Base-by-base conservation (phyloP, 2,888 invertebrate species). In the Parnassius smintheus region DNA sequence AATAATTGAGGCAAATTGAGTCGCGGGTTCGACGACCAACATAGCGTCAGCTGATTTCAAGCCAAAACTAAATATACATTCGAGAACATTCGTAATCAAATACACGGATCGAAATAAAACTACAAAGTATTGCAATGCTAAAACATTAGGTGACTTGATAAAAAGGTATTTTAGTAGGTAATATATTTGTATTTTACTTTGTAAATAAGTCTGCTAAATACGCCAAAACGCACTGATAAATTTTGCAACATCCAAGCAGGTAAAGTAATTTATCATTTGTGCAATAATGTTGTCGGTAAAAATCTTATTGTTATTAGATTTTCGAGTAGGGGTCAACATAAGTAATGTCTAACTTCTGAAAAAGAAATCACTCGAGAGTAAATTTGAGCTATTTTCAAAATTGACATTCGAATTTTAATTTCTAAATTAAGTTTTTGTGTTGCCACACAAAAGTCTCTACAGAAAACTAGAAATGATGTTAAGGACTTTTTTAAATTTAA, bases 1-100 rank as follows among this genome's bases (percentile, higher is more conserved):
- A 35, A 35, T 35, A 7, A 7, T 35, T 61, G 54, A 57, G 58
- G 63, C 66, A 66, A 62, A 57, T 10, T 25, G 48, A 53, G 61
- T 45, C 49, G 25, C 41, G 56, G 55, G 68, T 56, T 66, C 67
- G 59, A 49, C 53, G 58, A 65, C 65, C 68, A 65, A 59, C 58
- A 53, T 65, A 61, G 59, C 68, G 59, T 65, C 68, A 70, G 70
- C 71, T 71, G 74, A 70, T 71, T 70, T 65, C 63, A 66, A 66
- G 75, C 75, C 74, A 74, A 75, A 73, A 70, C 69, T 74, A 74
- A 68, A 73, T 72, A 72, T 75, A 73, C 70, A 64, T 53, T 61
- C 63, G 66, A 59, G 52, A 53, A 65, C 60, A 9, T 44, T 42
- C 58, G 64, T 63, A 56, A 69, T 71, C 64, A 70, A 69, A 68